These are phyloP conservation scores for Rhyzopertha dominica DNA, from an alignment of 1,140 invertebrate genomes.

Conservation along the genomic window DNA sequence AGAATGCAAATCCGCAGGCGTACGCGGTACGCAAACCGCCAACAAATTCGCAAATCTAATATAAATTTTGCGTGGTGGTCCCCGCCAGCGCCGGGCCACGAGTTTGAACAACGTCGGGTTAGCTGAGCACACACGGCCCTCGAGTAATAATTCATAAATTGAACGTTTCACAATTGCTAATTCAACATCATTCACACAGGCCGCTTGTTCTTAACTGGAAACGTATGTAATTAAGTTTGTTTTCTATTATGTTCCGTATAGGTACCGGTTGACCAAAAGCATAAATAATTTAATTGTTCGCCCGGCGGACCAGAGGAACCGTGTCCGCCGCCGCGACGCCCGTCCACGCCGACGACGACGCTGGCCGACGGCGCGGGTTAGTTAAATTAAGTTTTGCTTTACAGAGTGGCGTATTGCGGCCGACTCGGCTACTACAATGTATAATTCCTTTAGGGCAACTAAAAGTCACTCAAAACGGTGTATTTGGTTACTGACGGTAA, in stretches of 20 bases:
- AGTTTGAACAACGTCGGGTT: too few species aligned
- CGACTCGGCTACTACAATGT: conserved; percentile 25
- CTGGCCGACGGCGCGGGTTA: too few species aligned
- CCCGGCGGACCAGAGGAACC: conserved; percentile 10
- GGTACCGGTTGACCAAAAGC: conserved; percentile 41
- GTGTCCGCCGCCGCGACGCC: conserved; percentile 7
- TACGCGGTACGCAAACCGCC: too few species aligned
- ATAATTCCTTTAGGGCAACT: conserved; percentile 30
- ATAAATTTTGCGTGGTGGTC: too few species aligned
- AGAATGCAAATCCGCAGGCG: too few species aligned
- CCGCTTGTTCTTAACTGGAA: conserved; percentile 38
- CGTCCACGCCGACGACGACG: too few species aligned
- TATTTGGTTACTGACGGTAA: too few species aligned
- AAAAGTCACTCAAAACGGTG: conserved; percentile 31
- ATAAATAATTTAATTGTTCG: conserved; percentile 42
- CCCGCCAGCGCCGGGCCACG: too few species aligned
- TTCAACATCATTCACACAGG: conserved; percentile 42
- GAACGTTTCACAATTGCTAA: conserved; percentile 45
- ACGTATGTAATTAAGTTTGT: conserved; percentile 45
- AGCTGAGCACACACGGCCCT: too few species aligned
- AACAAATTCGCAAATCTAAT: too few species aligned
- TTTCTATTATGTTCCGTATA: conserved; percentile 46
- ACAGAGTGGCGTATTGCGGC: conserved; percentile 25
- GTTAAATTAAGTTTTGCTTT: conserved; percentile 34
- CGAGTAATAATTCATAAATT: conserved; percentile 45